A percentile compares a stretch with the other conserved stretches of the same genome.
Conservation (phyloP, 2,113 vertebrate species). For the Zosterops japonicus region DNA sequence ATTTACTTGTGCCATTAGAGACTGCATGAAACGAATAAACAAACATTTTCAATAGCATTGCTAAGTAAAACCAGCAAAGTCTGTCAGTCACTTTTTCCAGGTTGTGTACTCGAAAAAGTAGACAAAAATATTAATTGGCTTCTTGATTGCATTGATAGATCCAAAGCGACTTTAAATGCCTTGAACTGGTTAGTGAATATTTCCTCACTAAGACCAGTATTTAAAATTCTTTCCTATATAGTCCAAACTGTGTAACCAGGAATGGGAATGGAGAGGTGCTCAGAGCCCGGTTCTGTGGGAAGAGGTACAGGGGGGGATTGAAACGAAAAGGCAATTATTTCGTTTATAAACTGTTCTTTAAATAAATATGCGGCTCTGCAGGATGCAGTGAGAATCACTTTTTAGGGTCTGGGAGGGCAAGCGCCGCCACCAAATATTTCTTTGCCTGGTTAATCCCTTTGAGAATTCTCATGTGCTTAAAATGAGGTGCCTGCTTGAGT, state of each 20-base stretch:
- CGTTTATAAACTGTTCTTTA: not conserved
- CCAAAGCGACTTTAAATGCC: not conserved
- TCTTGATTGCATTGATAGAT: not conserved
- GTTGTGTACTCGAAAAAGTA: not conserved
- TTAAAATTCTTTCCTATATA: not conserved
- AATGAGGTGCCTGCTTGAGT: slow-evolving; percentile 15
- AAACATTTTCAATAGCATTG: not conserved
- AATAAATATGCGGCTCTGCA: not conserved
- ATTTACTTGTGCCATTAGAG: slow-evolving; percentile 55
- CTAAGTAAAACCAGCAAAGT: not conserved
- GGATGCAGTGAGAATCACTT: not conserved
- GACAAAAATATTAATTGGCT: not conserved
- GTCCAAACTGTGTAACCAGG: not conserved
- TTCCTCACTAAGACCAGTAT: not conserved
- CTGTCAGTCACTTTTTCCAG: not conserved
- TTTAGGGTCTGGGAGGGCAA: not conserved
- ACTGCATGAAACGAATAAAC: slow-evolving; percentile 26
- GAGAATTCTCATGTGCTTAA: slow-evolving; percentile 18
- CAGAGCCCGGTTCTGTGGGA: not conserved
- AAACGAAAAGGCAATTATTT: slow-evolving; percentile 2
- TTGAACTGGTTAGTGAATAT: not conserved
- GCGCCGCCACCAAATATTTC: not conserved
- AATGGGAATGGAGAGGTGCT: not conserved
- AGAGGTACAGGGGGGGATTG: not conserved
- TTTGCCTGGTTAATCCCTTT: not conserved